Evolutionary conservation across 2,797 vertebrate species (phyloP).

Genomic region (Pipistrellus kuhlii): DNA sequence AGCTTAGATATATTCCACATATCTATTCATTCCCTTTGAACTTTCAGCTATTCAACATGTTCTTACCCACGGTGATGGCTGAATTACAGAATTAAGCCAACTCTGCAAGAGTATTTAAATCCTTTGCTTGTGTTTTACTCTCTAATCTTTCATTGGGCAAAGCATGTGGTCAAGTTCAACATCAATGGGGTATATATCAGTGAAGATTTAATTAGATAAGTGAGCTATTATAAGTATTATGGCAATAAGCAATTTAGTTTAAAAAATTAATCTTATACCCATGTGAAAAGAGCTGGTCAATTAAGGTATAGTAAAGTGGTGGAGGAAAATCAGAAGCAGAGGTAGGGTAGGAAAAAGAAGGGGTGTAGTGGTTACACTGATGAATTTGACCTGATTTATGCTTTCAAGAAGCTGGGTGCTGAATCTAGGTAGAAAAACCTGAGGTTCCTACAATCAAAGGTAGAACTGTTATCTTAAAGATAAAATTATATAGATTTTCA

Average conservation of each 20-base stretch:
- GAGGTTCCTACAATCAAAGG: neutral
- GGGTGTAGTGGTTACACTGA: fast-evolving
- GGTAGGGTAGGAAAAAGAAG: fast-evolving
- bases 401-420: neutral
- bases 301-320: neutral
- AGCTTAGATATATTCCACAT: neutral
- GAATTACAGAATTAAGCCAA: neutral
- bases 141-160: neutral
- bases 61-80: neutral
- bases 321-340: neutral
- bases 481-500: neutral
- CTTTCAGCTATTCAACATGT: neutral
- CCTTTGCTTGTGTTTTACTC: neutral
- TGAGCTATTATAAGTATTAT: neutral
- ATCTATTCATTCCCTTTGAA: neutral
- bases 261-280: neutral
- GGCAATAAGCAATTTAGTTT: neutral
- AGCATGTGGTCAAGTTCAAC: neutral
- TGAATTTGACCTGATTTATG: neutral
- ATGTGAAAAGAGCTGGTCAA: neutral
- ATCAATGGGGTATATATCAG: neutral
- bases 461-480: neutral
- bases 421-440: neutral
- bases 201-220: neutral
- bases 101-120: neutral